Conservation (phyloP, 2,888 invertebrate genomes). For the Limulus polyphemus region DNA sequence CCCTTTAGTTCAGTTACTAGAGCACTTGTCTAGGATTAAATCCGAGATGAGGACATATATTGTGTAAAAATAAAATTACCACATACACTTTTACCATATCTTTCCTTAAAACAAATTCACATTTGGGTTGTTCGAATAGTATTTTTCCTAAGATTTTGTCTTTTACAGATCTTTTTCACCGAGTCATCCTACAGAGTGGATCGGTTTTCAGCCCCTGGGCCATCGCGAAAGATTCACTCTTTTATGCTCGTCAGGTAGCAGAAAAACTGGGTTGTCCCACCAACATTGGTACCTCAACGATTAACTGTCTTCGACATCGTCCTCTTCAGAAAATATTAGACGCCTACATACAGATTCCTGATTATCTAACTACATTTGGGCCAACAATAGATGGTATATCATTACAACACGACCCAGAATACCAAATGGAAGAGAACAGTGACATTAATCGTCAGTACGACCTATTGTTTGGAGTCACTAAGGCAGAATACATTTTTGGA, state of each 20-base stretch:
- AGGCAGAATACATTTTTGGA: constrained; percentile 62
- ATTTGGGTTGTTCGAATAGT: too few relatives aligned
- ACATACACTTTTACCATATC: too few relatives aligned
- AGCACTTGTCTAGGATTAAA: too few relatives aligned
- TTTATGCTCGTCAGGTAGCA: constrained; percentile 26
- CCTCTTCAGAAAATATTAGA: constrained; percentile 51
- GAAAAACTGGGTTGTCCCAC: constrained; percentile 49
- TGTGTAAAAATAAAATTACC: too few relatives aligned
- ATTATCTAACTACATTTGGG: constrained; percentile 74
- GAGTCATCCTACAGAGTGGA: constrained; percentile 64
- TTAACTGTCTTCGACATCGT: constrained; percentile 44
- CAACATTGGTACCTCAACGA: constrained; percentile 12
- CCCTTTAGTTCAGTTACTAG: too few relatives aligned
- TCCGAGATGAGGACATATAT: too few relatives aligned
- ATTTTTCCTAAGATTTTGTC: too few relatives aligned
- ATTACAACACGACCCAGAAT: constrained; percentile 51
- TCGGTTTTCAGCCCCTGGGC: constrained; percentile 64
- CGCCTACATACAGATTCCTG: constrained; percentile 41
- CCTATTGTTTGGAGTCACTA: constrained; percentile 17
- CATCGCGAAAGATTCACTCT: constrained; percentile 52
- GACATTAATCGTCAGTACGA: constrained; percentile 21
- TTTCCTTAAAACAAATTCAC: too few relatives aligned
- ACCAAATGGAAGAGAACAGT: constrained; percentile 15
- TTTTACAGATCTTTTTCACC: constrained; percentile 59
- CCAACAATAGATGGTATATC: constrained; percentile 90